Evolutionary conservation across 2,888 invertebrate genomes (phyloP), one percentile per base, ranked within the genome.

Genomic region (Bellardia bayeri): DNA sequence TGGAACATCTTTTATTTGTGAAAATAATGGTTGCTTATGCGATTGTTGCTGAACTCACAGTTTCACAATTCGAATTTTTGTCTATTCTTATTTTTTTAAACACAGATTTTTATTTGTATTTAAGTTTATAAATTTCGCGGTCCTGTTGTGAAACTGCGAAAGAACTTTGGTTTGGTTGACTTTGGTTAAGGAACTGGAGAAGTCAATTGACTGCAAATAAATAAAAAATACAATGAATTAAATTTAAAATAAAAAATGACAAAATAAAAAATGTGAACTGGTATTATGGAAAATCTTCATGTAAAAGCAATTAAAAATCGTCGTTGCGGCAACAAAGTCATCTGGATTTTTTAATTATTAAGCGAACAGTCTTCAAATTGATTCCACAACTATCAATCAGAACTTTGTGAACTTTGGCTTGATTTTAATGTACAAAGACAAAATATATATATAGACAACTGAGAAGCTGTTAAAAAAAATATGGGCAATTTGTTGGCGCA

Each of bases 221-320:
- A 78, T 51, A 69, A 56, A 51, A 54, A 71, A 56, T 42, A 51
- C 30, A 56, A 49, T 63, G 49, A 81, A 75, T 81, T 33, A 68
- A 80, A 49, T 23, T 58, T 54, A 64, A 78, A 72, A 42, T 40
- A n/a, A 58, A 33, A 23, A 58, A 37, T 85, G 80, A 81, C 85
- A 80, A 80, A 85, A 80, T 74, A 80, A 80, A 68, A 85, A 13
- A 74, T 61, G 85, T 80, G 74, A 85, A 85, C 74, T 75, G 61
- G 74, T 78, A 71, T 1, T 42, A 40, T 9, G 49, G 42, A 69
- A 37, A 51, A 30, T 64, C 14, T 8, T 30, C 23, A 61, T 23
- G 0, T 23, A 23, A 76, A 63, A 63, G 33, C 11, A 54, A 14
- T n/a, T 9, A 51, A 61, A 51, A 23, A 33, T 0, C 56, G 54